Conservation (phyloP, 2,888 invertebrate genomes). For the Keiferia lycopersicella region DNA sequence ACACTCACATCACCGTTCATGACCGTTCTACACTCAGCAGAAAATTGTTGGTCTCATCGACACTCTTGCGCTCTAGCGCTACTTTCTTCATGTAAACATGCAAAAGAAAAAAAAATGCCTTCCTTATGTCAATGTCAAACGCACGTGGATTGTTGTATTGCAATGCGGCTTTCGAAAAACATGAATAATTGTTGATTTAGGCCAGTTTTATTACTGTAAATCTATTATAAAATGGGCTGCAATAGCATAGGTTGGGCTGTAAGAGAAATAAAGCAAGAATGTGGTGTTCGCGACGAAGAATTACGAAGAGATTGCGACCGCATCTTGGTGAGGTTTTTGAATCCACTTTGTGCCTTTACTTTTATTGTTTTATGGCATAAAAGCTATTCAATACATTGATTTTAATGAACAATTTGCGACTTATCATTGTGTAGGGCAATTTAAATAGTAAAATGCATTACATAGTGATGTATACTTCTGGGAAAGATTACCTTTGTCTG, state of each 20-base stretch:
- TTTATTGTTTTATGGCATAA: not conserved
- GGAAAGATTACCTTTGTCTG: no score
- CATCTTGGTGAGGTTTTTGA: not conserved
- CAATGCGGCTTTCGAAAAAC: conserved; percentile 36
- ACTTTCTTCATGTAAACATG: not conserved
- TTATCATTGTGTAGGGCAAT: no score
- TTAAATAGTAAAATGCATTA: no score
- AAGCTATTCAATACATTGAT: no score
- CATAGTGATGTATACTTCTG: no score
- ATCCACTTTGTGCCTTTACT: not conserved
- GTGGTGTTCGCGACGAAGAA: conserved; percentile 45
- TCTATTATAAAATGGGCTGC: conserved; percentile 1
- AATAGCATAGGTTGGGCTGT: conserved; percentile 36
- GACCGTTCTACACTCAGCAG: not conserved
- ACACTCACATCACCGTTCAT: no score
- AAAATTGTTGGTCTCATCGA: not conserved
- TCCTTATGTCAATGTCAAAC: conserved; percentile 38
- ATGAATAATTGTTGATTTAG: not conserved
- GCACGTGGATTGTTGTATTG: conserved; percentile 40
- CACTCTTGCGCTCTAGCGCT: not conserved
- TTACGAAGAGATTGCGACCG: conserved; percentile 6
- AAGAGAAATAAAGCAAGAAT: conserved; percentile 47
- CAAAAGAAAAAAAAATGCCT: not conserved
- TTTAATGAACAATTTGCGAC: no score
- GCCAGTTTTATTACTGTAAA: not conserved